Conservation (phyloP, 2,888 invertebrate species). For the Heliconius charithonia region DNA sequence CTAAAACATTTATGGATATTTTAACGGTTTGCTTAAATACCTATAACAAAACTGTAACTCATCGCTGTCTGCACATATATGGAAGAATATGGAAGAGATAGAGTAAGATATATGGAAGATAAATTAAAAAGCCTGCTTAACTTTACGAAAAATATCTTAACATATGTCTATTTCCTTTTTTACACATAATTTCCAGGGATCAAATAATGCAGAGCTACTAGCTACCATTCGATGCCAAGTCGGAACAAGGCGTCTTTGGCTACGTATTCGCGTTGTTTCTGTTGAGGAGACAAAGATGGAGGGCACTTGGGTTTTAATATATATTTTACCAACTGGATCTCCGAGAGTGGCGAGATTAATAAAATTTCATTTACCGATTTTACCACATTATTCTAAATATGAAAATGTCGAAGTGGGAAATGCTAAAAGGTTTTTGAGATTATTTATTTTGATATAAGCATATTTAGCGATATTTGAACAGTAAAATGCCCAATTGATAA, state of each 20-base stretch:
- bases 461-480: too few relatives aligned
- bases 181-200: conserved; percentile 53
- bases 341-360: conserved; percentile 75
- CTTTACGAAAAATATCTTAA: too few relatives aligned
- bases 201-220: conserved; percentile 68
- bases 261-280: conserved; percentile 86
- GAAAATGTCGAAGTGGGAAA: conserved; percentile 61
- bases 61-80: too few relatives aligned
- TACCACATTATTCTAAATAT: conserved; percentile 71
- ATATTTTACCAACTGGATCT: conserved; percentile 72
- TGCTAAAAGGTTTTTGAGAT: conserved; percentile 48
- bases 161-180: too few relatives aligned
- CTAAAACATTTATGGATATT: too few relatives aligned
- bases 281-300: conserved; percentile 65
- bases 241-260: conserved; percentile 94
- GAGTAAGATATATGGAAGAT: too few relatives aligned
- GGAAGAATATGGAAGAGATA: too few relatives aligned
- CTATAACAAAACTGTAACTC: too few relatives aligned
- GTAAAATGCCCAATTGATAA: too few relatives aligned
- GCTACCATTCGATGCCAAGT: conserved; percentile 97
- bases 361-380: conserved; percentile 64
- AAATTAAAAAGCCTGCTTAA: too few relatives aligned
- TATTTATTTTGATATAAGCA: neutral
- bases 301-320: conserved; percentile 65
- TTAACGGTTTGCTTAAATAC: too few relatives aligned